Evolutionary conservation across 2,113 vertebrate genomes (phyloP).

Genomic region (Pygoscelis adeliae): DNA sequence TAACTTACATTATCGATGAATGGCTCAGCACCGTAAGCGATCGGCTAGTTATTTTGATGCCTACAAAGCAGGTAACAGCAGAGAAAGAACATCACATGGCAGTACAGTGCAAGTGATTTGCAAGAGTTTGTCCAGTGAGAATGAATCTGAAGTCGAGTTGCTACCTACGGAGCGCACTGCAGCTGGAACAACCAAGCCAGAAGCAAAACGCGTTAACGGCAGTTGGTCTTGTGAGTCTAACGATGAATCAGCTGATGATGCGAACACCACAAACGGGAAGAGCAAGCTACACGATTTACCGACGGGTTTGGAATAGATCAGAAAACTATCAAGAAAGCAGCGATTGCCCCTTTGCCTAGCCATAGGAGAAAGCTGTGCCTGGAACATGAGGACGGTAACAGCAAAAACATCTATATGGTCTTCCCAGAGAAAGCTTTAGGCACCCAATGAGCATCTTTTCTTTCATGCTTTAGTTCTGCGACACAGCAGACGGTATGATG

Average conservation of each 20-base stretch:
- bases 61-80: conserved; percentile 61
- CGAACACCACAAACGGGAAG: not conserved
- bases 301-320: not conserved
- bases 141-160: not conserved
- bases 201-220: not conserved
- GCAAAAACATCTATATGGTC: not conserved
- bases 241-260: not conserved
- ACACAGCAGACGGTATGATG: not conserved
- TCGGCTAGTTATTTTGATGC: conserved; percentile 19
- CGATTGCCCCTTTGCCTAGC: not conserved
- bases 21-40: conserved; percentile 42
- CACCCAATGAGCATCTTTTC: not conserved
- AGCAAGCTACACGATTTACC: not conserved
- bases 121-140: not conserved
- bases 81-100: conserved; percentile 25
- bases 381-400: not conserved
- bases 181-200: not conserved
- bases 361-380: not conserved
- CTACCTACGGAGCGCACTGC: conserved; percentile 16
- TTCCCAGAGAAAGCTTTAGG: conserved; percentile 6
- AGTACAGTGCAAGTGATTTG: conserved; percentile 23
- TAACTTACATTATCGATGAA: not conserved
- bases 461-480: not conserved
- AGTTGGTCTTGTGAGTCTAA: not conserved
- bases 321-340: not conserved